Base-by-base conservation (phyloP, 1,140 invertebrate genomes). In the Penaeus japonicus region DNA sequence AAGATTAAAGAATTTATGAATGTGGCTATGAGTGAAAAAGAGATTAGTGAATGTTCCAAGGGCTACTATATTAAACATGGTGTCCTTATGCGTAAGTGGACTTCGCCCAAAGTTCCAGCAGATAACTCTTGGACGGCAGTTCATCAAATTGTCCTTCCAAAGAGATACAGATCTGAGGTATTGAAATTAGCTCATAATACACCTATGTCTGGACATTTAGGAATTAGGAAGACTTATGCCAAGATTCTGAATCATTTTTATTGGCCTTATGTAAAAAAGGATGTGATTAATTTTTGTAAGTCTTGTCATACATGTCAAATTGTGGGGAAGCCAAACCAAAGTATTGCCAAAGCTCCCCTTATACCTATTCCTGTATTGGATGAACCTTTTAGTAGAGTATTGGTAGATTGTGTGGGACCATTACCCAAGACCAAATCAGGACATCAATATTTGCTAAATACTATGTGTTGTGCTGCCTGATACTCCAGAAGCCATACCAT, bases 231-330 rank as follows among this genome's bases (percentile, higher is more conserved):
- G 4, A 65, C 59, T 65, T 65, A n/a, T 65, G 22, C 22, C 59
- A 65, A 65, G 27, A 24, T 65, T 2, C 22, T 24, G 22, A 17
- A 65, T n/a, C 59, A 65, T 3, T 4, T 4, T 65, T 65, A 65
- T 65, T 65, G 59, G 59, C 59, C 59, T n/a, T 3, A 65, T 20
- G 27, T 65, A n/a, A 20, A 65, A n/a, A n/a, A 20, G 22, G 3
- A 65, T 65, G 59, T 65, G 22, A 65, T n/a, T n/a, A 17, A 5
- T 3, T 65, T 65, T 65, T 65, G 59, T 65, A 65, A 84, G 65
- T n/a, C 1, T 7, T 85, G 62, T n/a, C 70, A 73, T 54, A 18
- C 27, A 7, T 85, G 83, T 75, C 83, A 85, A 30, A 53, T 85
- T 5, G 65, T 75, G 27, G 83, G 62, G 27, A 85, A 85, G 7